Evolutionary conservation across 2,888 invertebrate genomes (phyloP).

Genomic region (Antitype chi): DNA sequence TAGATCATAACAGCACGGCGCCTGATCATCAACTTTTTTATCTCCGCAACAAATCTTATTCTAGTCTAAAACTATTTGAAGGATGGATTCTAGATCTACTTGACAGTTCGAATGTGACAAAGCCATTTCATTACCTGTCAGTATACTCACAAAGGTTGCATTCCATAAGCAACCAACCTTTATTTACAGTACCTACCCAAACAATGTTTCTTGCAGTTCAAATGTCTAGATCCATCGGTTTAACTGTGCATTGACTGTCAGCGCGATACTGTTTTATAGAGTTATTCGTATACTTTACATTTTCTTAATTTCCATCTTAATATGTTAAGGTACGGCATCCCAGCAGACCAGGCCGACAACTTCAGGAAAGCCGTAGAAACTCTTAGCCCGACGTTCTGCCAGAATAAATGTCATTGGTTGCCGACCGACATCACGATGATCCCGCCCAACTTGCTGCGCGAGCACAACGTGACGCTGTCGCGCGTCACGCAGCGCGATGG

Average conservation of each 20-base stretch:
- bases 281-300: no score
- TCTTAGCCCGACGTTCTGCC: constrained; percentile 95
- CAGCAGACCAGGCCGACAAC: constrained; percentile 93
- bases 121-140: no score
- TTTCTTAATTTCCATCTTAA: neutral
- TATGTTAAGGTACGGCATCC: constrained; percentile 93
- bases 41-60: no score
- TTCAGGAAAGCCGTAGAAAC: constrained; percentile 94
- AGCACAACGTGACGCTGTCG: constrained; percentile 94
- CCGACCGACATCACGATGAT: constrained; percentile 98
- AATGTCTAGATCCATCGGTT: neutral
- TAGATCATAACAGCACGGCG: no score
- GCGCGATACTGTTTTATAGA: no score
- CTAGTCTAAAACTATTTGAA: no score
- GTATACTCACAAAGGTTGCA: no score
- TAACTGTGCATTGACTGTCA: no score
- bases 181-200: neutral
- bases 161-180: no score
- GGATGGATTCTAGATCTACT: no score
- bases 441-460: constrained; percentile 94
- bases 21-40: no score
- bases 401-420: constrained; percentile 96
- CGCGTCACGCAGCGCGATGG: constrained; percentile 96
- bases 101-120: no score
- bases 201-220: neutral